A percentile compares a stretch with the other conserved stretches of the same genome.
phyloP scores from a whole-genome alignment of 2,113 vertebrate genomes.

The Podarcis cretensis region DNA sequence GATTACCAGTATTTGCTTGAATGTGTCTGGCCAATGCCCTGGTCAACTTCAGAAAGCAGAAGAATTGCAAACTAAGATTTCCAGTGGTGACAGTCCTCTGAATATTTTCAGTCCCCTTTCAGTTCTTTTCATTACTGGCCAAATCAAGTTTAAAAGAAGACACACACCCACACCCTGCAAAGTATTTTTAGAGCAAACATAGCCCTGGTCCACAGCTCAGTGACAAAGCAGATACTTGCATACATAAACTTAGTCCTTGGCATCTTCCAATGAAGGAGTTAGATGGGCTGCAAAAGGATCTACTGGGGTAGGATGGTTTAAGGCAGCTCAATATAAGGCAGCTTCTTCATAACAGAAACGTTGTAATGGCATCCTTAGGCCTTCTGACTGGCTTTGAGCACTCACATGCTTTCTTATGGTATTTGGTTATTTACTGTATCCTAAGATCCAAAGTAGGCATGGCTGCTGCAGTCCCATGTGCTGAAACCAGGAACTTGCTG shows the following conservation, averaged over 20 bases:
- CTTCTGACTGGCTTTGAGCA: neutral
- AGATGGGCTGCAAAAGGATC: neutral
- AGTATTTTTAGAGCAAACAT: neutral
- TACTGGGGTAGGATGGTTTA: neutral
- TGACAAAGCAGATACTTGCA: neutral
- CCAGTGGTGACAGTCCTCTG: no score
- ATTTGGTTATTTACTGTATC: neutral
- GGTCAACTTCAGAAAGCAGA: neutral
- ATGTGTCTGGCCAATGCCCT: neutral
- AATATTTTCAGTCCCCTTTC: no score
- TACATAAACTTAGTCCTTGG: neutral
- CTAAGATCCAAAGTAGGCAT: neutral
- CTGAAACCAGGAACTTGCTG: neutral
- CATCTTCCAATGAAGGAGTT: neutral
- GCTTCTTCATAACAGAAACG: neutral
- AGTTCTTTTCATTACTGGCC: neutral
- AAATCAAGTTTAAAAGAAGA: neutral
- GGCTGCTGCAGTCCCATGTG: neutral
- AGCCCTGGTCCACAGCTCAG: neutral
- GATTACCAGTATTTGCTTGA: neutral
- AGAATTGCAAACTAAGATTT: neutral
- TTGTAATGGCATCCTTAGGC: neutral
- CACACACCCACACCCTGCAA: neutral
- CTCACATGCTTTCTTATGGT: neutral
- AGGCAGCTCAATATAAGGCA: neutral